Conservation (phyloP, 2,888 invertebrate species). For the Neelides folsomi region DNA sequence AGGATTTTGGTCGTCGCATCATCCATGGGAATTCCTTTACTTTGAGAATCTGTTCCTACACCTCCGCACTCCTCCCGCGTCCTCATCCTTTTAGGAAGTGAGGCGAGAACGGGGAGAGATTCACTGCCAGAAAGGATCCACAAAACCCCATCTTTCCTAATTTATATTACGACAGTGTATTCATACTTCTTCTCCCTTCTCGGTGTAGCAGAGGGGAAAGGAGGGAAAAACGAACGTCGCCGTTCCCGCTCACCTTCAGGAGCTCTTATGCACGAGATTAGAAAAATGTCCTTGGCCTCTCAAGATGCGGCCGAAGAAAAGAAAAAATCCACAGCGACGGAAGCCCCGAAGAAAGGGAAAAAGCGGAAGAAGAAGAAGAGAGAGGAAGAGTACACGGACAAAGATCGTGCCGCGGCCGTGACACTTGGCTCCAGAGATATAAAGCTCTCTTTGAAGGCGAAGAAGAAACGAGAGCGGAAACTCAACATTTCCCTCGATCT, state of each 20-base stretch:
- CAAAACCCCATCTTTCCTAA: neutral
- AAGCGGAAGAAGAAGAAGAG: slow-evolving; percentile 30
- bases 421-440: slow-evolving; percentile 75
- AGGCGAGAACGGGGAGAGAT: neutral
- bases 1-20: no score
- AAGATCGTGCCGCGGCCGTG: slow-evolving; percentile 78
- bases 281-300: slow-evolving; percentile 32
- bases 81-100: neutral
- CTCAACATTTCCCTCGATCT: slow-evolving; percentile 42
- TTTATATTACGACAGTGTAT: no score
- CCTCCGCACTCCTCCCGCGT: neutral
- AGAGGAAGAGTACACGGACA: slow-evolving; percentile 77
- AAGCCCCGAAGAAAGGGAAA: neutral
- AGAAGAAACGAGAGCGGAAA: slow-evolving; percentile 62
- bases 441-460: slow-evolving; percentile 66
- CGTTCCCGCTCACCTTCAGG: slow-evolving; percentile 5
- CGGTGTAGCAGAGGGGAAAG: neutral
- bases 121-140: neutral
- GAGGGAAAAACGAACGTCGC: neutral
- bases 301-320: slow-evolving; percentile 28
- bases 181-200: neutral
- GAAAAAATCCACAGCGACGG: slow-evolving; percentile 10
- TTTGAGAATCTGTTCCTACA: neutral
- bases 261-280: slow-evolving; percentile 25
- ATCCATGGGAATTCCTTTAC: no score